Conservation (phyloP, 2,113 vertebrate genomes). For the Neodon shergylaensis region DNA sequence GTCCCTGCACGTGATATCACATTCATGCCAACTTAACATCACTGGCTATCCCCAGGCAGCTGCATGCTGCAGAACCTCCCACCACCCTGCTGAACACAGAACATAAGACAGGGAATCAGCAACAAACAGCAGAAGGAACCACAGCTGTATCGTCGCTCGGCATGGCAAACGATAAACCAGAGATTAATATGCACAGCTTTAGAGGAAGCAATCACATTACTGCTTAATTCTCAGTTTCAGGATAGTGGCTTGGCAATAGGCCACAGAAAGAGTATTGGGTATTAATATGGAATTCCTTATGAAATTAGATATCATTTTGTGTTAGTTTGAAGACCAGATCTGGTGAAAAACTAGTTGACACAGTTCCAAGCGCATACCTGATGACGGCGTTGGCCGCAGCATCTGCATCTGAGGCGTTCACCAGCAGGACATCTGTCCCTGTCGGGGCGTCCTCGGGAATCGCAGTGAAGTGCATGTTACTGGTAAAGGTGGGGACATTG, state of each 20-base stretch:
- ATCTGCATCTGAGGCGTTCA: slow-evolving; percentile 94
- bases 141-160: no score
- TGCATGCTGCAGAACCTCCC: neutral
- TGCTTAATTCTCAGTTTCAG: neutral
- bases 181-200: neutral
- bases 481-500: slow-evolving; percentile 92
- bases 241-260: neutral
- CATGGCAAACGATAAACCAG: neutral
- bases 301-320: neutral
- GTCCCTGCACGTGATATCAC: neutral
- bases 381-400: slow-evolving; percentile 93
- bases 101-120: neutral
- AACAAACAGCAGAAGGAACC: neutral
- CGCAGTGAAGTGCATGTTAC: slow-evolving; percentile 89
- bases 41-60: neutral
- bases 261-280: neutral
- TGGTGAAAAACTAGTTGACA: neutral
- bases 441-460: slow-evolving; percentile 94
- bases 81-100: neutral
- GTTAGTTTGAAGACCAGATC: neutral
- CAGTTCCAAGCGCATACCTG: slow-evolving; percentile 86
- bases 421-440: slow-evolving; percentile 94
- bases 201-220: neutral
- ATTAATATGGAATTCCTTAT: neutral
- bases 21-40: neutral